These are phyloP conservation scores for Eupithecia vulgata DNA, from an alignment of 2,888 invertebrate genomes.

Conservation along the genomic window DNA sequence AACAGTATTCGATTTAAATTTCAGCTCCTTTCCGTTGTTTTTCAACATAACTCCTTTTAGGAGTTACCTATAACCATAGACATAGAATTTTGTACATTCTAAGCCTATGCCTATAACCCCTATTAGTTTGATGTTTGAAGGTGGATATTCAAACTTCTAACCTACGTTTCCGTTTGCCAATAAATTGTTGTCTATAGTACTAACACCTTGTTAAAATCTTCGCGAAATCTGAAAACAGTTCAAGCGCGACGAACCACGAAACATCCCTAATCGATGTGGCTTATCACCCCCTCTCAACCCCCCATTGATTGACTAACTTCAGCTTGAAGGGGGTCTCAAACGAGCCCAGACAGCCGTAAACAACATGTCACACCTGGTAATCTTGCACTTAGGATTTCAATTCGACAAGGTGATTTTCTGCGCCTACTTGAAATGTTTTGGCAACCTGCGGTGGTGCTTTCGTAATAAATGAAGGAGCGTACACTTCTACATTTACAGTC, in stretches of 20 bases:
- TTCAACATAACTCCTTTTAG: no score
- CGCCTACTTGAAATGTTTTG: conserved; percentile 28
- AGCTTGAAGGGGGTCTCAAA: conserved; percentile 59
- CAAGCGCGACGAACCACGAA: conserved; percentile 24
- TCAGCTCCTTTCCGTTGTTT: background rate
- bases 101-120: background rate
- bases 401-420: conserved; percentile 23
- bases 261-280: conserved; percentile 38
- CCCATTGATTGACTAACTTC: conserved; percentile 52
- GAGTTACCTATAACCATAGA: no score
- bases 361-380: conserved; percentile 64
- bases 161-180: background rate
- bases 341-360: conserved; percentile 75
- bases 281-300: conserved; percentile 51
- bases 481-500: background rate
- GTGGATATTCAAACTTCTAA: no score
- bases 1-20: background rate
- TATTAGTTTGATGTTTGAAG: background rate
- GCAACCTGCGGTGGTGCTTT: conserved; percentile 15
- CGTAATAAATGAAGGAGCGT: background rate
- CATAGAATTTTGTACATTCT: no score
- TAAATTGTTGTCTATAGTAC: background rate
- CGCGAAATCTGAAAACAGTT: conserved; percentile 32
- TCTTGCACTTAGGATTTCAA: conserved; percentile 35
- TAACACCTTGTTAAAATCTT: conserved; percentile 11